These are phyloP conservation scores for Chascanopsetta lugubris DNA, from an alignment of 2,113 vertebrate genomes.

Conservation along the genomic window DNA sequence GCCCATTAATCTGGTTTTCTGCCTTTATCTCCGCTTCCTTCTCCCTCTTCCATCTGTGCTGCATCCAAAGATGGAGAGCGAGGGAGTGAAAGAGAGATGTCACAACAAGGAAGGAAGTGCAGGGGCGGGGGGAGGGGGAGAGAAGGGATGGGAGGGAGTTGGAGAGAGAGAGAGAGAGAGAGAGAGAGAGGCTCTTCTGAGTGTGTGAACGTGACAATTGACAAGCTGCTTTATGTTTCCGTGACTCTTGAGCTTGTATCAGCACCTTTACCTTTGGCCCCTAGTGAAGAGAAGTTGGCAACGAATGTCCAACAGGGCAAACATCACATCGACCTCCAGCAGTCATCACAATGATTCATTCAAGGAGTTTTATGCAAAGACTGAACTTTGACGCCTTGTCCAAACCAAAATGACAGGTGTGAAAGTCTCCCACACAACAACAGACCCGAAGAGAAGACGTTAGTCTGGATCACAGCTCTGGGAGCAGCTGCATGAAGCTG, in stretches of 20 bases:
- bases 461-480: too few relatives aligned
- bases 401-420: too few relatives aligned
- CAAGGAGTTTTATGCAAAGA: too few relatives aligned
- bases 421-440: too few relatives aligned
- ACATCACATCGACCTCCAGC: not conserved
- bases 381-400: too few relatives aligned
- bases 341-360: not conserved
- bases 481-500: too few relatives aligned
- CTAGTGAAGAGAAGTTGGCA: not conserved
- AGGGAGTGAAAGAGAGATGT: slow-evolving; percentile 46
- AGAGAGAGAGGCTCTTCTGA: slow-evolving; percentile 7
- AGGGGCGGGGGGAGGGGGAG: slow-evolving; percentile 13
- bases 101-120: slow-evolving; percentile 49
- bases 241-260: too few relatives aligned
- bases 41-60: slow-evolving; percentile 38
- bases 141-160: slow-evolving; percentile 1
- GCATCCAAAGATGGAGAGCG: slow-evolving; percentile 37
- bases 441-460: too few relatives aligned
- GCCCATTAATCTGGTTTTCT: slow-evolving; percentile 65
- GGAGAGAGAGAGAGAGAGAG: slow-evolving; percentile 18
- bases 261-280: not conserved
- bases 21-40: slow-evolving; percentile 64
- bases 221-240: too few relatives aligned
- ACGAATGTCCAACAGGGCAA: too few relatives aligned
- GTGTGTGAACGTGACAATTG: too few relatives aligned